phyloP scores from a whole-genome alignment of 2,888 invertebrate genomes.

The Mayetiola destructor region DNA sequence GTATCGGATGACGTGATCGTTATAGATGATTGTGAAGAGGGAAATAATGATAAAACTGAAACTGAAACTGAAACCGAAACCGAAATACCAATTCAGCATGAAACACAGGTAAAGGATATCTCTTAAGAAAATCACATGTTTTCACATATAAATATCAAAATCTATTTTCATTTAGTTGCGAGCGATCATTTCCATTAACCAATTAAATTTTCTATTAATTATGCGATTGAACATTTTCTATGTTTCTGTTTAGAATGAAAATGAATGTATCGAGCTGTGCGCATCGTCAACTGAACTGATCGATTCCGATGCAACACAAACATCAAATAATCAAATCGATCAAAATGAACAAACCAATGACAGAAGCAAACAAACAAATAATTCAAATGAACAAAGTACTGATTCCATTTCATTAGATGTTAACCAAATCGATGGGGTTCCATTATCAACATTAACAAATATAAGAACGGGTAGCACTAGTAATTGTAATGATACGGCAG shows the following conservation, averaged over 20 bases:
- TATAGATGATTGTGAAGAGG: background rate
- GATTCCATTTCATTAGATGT: background rate
- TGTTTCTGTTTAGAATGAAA: too few relatives aligned
- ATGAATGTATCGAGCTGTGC: too few relatives aligned
- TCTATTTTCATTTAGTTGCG: too few relatives aligned
- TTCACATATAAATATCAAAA: too few relatives aligned
- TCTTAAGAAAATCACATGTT: background rate
- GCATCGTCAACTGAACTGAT: background rate
- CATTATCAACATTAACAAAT: background rate
- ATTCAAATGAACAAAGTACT: background rate
- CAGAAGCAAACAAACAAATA: background rate
- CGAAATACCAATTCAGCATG: background rate
- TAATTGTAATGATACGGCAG: constrained; percentile 12
- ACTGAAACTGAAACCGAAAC: background rate
- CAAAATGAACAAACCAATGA: background rate
- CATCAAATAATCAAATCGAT: background rate
- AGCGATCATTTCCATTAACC: too few relatives aligned
- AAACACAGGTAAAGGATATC: background rate
- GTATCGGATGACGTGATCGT: constrained; percentile 5
- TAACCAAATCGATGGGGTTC: background rate
- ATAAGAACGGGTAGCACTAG: background rate
- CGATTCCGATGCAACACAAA: background rate
- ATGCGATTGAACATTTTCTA: too few relatives aligned
- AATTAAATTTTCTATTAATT: too few relatives aligned
- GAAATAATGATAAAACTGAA: background rate